phyloP scores from a whole-genome alignment of 2,113 vertebrate genomes.

The Microtus richardsoni region DNA sequence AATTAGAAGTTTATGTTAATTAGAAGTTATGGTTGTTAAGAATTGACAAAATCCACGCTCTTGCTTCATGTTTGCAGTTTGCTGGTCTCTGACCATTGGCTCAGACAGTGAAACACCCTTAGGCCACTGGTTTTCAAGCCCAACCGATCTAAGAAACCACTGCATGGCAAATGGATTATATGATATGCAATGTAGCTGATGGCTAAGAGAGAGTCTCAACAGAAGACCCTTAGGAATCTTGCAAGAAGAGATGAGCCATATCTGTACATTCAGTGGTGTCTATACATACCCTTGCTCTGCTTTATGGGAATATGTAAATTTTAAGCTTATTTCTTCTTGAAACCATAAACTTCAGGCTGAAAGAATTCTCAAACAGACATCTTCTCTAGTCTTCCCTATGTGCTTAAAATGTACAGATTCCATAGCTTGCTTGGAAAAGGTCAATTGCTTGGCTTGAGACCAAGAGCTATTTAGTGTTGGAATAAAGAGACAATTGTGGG shows the following conservation, averaged over 20 bases:
- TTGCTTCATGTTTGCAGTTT: no score
- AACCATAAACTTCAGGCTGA: not conserved
- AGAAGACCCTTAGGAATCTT: not conserved
- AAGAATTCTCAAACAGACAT: not conserved
- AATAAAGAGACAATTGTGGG: no score
- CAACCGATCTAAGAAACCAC: not conserved
- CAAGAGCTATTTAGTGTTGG: not conserved
- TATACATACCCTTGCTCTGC: not conserved
- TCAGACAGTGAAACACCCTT: not conserved
- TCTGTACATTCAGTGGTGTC: not conserved
- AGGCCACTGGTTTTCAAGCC: not conserved
- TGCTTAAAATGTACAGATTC: not conserved
- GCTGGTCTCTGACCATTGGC: no score
- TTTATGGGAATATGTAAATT: fast-evolving
- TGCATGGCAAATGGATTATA: not conserved
- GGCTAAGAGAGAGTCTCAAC: not conserved
- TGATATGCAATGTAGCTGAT: no score
- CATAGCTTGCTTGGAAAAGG: not conserved
- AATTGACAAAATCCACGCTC: not conserved
- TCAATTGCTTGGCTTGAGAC: not conserved
- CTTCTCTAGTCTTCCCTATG: not conserved
- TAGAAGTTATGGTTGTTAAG: not conserved
- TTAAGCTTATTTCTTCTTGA: not conserved
- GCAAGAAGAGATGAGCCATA: fast-evolving
- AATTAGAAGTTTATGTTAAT: not conserved